These are phyloP conservation scores for Hypena proboscidalis DNA, from an alignment of 2,888 invertebrate species.

Conservation along the genomic window DNA sequence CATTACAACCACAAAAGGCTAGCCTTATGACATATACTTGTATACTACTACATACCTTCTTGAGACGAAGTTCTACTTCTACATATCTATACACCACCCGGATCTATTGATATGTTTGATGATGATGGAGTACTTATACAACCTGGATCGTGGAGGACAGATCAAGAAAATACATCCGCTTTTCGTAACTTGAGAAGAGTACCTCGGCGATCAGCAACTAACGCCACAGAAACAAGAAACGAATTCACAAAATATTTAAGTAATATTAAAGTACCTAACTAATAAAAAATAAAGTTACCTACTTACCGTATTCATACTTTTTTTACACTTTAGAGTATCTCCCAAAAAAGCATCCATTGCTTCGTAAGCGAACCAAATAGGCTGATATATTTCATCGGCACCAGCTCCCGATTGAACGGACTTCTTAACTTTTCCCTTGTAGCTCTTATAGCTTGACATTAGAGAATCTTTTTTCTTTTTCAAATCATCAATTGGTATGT, in stretches of 20 bases:
- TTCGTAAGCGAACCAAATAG: constrained; percentile 4
- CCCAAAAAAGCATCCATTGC: constrained; percentile 14
- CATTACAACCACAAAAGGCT: constrained; percentile 1
- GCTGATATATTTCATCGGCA: constrained; percentile 8
- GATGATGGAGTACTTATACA: constrained; percentile 6
- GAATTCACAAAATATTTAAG: constrained; percentile 17
- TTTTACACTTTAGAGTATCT: constrained; percentile 8
- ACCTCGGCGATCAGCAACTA: constrained; percentile 12
- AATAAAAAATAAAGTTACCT: constrained; percentile 13
- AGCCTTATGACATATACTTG: constrained; percentile 2
- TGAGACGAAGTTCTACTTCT: constrained; percentile 24
- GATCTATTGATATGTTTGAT: constrained; percentile 23
- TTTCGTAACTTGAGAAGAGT: constrained; percentile 8
- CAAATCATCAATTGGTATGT: too few species aligned
- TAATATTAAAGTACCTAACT: constrained; percentile 3
- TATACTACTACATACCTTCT: constrained; percentile 26
- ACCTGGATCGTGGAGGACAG: background rate
- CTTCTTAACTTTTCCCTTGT: too few species aligned
- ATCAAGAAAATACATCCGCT: constrained; percentile 11
- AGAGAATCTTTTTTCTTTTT: too few species aligned
- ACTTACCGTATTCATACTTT: constrained; percentile 8
- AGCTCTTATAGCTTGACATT: too few species aligned
- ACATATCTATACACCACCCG: constrained; percentile 3
- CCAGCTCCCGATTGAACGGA: constrained; percentile 12
- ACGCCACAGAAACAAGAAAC: constrained; percentile 10